Evolutionary conservation across 92 coral and sea anemone genomes (phyloP).

Genomic region (Palythoa grandiflora): DNA sequence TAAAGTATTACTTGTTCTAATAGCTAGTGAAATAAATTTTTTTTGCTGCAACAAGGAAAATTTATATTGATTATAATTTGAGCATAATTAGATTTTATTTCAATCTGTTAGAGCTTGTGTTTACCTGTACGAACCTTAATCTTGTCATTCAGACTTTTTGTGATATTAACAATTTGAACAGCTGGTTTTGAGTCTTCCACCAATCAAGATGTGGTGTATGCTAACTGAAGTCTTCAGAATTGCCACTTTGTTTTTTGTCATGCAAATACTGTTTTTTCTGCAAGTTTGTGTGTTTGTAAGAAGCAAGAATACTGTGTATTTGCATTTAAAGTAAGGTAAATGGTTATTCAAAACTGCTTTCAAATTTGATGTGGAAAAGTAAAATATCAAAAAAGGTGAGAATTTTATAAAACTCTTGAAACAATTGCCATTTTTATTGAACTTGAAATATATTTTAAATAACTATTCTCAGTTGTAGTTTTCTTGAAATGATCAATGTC

Average conservation of each 20-base stretch:
- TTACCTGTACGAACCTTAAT: constrained; percentile 14
- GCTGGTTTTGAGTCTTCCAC: constrained; percentile 25
- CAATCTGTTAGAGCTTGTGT: neutral
- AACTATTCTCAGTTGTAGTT: neutral
- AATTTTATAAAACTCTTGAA: neutral
- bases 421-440: neutral
- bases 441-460: neutral
- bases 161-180: constrained; percentile 26
- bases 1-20: too few relatives aligned
- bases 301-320: neutral
- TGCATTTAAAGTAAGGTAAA: constrained; percentile 35
- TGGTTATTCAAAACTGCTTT: neutral
- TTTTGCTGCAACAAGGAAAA: neutral
- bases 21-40: neutral
- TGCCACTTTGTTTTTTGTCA: constrained; percentile 47
- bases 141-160: constrained; percentile 38
- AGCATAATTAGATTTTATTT: neutral
- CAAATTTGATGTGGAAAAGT: neutral
- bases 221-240: neutral
- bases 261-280: constrained; percentile 40
- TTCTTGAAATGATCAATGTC: too few relatives aligned
- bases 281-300: constrained; percentile 9
- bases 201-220: constrained; percentile 12
- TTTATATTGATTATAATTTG: neutral
- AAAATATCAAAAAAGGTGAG: constrained; percentile 15